Evolutionary conservation across 2,113 vertebrate species (phyloP).

Genomic region (Gobius niger): DNA sequence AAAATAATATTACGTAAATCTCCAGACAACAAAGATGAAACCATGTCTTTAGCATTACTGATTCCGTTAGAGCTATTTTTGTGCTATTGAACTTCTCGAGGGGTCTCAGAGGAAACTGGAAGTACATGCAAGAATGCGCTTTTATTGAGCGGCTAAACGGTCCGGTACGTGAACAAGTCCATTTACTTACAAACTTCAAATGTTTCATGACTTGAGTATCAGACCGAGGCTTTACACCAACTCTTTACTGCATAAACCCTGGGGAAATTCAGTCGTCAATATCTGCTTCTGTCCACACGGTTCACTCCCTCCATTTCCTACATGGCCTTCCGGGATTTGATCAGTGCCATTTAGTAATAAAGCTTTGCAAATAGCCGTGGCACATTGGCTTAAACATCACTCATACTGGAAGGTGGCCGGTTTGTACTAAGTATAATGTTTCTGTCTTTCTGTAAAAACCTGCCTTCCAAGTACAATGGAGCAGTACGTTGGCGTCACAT

Average conservation of each 20-base stretch:
- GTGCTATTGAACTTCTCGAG: neutral
- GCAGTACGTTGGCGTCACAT: neutral
- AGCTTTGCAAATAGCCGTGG: too few relatives aligned
- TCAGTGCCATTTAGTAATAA: too few relatives aligned
- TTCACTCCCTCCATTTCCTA: neutral
- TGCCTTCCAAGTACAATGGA: neutral
- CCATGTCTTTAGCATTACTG: slow-evolving; percentile 12
- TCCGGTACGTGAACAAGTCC: neutral
- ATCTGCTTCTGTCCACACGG: neutral
- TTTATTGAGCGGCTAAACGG: slow-evolving; percentile 2
- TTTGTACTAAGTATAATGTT: too few relatives aligned
- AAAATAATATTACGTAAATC: slow-evolving; percentile 4
- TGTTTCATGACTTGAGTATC: neutral
- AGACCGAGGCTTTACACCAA: neutral
- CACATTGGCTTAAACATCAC: too few relatives aligned
- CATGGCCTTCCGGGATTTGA: neutral
- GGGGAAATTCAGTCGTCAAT: neutral
- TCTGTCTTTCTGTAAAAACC: too few relatives aligned
- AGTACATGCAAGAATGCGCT: neutral
- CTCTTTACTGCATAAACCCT: neutral
- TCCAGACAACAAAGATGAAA: slow-evolving; percentile 23
- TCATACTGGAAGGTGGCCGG: too few relatives aligned
- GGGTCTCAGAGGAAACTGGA: neutral
- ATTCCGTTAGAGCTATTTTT: slow-evolving; percentile 44
- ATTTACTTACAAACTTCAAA: neutral